Evolutionary conservation across 2,113 vertebrate genomes (phyloP).

Genomic region (Silurus glanis): DNA sequence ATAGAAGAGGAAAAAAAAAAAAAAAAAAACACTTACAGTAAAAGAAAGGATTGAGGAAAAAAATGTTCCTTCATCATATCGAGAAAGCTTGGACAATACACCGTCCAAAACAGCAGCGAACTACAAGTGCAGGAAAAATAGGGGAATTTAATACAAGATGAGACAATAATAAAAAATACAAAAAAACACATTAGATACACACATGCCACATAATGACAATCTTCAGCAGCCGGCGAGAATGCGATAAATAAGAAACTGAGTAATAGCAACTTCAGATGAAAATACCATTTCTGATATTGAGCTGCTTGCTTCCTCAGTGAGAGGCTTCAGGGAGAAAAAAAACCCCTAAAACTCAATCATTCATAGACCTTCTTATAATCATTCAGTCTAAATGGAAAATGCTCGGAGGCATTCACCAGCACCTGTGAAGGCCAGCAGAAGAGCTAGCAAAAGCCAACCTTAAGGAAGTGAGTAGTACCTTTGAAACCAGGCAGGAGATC

Average conservation of each 20-base stretch:
- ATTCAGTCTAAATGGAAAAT: slow-evolving; percentile 30
- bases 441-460: slow-evolving; percentile 26
- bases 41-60: slow-evolving; percentile 96
- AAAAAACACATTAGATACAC: not conserved
- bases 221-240: slow-evolving; percentile 8
- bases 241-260: slow-evolving; percentile 22
- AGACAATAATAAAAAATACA: not conserved
- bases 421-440: slow-evolving; percentile 35
- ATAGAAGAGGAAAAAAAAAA: slow-evolving; percentile 26
- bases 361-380: slow-evolving; percentile 14
- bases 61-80: slow-evolving; percentile 96
- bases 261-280: slow-evolving; percentile 34
- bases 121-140: slow-evolving; percentile 63
- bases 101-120: slow-evolving; percentile 86
- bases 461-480: slow-evolving; percentile 75
- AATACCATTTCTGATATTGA: slow-evolving; percentile 27
- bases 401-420: slow-evolving; percentile 14
- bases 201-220: not conserved
- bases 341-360: slow-evolving; percentile 20
- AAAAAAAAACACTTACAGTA: slow-evolving; percentile 83
- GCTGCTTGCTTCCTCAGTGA: slow-evolving; percentile 25
- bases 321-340: not conserved
- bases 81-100: slow-evolving; percentile 88
- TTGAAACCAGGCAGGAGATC: slow-evolving; percentile 87
- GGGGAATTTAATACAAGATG: not conserved